Evolutionary conservation across 2,113 vertebrate genomes (phyloP).

Genomic region (Corvus cornix): DNA sequence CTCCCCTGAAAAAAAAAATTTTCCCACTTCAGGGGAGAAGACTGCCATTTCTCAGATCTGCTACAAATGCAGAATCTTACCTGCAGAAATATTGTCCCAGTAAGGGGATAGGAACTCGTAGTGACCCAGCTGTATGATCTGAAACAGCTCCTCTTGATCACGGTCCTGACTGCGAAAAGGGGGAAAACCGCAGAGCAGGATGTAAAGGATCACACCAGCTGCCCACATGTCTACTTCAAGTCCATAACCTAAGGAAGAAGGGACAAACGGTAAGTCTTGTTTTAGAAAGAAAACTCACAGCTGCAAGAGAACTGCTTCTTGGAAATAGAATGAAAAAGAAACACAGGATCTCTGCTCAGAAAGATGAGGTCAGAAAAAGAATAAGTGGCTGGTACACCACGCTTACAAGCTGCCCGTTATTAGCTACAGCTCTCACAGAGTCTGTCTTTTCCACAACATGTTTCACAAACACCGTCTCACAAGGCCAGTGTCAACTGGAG

Average conservation of each 20-base stretch:
- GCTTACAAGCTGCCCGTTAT: not conserved
- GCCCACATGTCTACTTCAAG: conserved; percentile 96
- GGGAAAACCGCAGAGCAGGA: conserved; percentile 93
- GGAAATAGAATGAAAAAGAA: not conserved
- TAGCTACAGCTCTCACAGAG: not conserved
- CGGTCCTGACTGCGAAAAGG: conserved; percentile 92
- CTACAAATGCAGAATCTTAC: conserved; percentile 66
- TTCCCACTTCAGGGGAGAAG: not conserved
- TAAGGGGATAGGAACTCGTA: conserved; percentile 90
- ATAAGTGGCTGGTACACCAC: not conserved
- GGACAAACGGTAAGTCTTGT: not conserved
- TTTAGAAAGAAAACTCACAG: not conserved
- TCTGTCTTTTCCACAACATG: not conserved
- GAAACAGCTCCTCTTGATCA: conserved; percentile 92
- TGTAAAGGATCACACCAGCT: conserved; percentile 93
- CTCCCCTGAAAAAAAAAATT: not conserved
- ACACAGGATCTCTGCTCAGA: not conserved
- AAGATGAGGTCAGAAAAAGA: not conserved
- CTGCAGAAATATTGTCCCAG: conserved; percentile 93
- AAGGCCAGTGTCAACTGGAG: not conserved
- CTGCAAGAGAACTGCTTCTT: not conserved
- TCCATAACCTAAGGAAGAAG: conserved; percentile 83
- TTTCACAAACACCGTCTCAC: conserved; percentile 6
- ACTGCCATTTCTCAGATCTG: not conserved
- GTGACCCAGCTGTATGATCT: conserved; percentile 88